Evolutionary conservation across 2,113 vertebrate genomes (phyloP).

Genomic region (Psammodynastes pulverulentus): DNA sequence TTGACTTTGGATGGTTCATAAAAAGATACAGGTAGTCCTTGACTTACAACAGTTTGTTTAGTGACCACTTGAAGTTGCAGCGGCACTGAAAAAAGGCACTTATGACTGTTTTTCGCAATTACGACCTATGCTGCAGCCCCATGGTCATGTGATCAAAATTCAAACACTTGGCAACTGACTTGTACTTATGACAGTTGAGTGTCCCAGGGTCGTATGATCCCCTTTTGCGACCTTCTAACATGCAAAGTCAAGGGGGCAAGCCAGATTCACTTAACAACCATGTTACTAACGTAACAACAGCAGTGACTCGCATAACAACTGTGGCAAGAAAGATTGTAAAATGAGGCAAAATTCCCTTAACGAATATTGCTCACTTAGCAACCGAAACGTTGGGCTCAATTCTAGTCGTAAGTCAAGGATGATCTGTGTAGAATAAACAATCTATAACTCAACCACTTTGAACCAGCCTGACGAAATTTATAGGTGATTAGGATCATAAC

Average conservation of each 20-base stretch:
- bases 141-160: too few species aligned
- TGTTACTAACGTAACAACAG: background rate
- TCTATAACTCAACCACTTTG: background rate
- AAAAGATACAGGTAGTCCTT: background rate
- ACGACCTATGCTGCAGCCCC: too few species aligned
- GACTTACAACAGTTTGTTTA: too few species aligned
- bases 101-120: too few species aligned
- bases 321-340: background rate
- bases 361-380: background rate
- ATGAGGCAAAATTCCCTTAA: background rate
- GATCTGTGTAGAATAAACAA: background rate
- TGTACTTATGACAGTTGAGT: too few species aligned
- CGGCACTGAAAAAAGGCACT: too few species aligned
- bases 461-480: background rate
- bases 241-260: background rate
- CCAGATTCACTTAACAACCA: background rate
- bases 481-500: background rate
- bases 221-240: too few species aligned
- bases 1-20: background rate
- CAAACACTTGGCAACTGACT: too few species aligned
- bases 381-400: background rate
- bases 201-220: too few species aligned
- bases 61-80: too few species aligned
- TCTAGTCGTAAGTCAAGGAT: background rate
- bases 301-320: background rate